Conservation (phyloP, 2,888 invertebrate species). For the Caenorhabditis parvicauda region DNA sequence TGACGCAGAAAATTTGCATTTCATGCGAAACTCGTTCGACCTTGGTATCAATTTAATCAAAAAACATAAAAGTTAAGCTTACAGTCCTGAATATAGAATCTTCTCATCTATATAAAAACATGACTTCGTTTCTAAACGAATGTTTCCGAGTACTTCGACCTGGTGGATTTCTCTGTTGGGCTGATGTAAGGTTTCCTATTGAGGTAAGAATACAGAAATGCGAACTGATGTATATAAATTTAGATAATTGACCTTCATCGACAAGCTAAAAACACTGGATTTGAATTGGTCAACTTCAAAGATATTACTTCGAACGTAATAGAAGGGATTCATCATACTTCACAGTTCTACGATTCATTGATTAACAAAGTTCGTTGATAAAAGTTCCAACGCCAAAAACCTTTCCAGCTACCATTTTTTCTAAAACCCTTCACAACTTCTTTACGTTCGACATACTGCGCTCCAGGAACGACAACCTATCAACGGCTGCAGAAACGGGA, state of each 20-base stretch:
- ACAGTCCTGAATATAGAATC: conserved; percentile 50
- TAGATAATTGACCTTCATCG: conserved; percentile 4
- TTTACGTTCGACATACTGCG: conserved; percentile 48
- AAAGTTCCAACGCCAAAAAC: background rate
- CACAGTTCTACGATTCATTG: conserved; percentile 36
- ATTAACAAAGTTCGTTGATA: background rate
- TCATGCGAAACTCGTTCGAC: conserved; percentile 22
- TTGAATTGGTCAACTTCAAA: conserved; percentile 24
- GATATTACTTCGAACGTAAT: conserved; percentile 41
- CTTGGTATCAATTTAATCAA: conserved; percentile 4
- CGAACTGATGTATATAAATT: conserved; percentile 7
- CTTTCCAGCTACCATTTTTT: conserved; percentile 41
- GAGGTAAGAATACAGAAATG: conserved; percentile 18
- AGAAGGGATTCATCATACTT: conserved; percentile 33
- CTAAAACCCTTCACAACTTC: conserved; percentile 37
- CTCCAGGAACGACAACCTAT: conserved; percentile 49
- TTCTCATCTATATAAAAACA: conserved; percentile 45
- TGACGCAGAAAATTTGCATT: conserved; percentile 40
- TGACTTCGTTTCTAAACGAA: conserved; percentile 40
- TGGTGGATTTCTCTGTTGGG: conserved; percentile 45
- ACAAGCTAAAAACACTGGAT: conserved; percentile 19
- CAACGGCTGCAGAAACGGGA: conserved; percentile 20
- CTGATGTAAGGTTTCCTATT: conserved; percentile 39
- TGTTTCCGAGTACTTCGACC: conserved; percentile 34
- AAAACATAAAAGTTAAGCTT: conserved; percentile 1